Conservation (phyloP, 2,888 invertebrate species). For the Caenorhabditis drosophilae region DNA sequence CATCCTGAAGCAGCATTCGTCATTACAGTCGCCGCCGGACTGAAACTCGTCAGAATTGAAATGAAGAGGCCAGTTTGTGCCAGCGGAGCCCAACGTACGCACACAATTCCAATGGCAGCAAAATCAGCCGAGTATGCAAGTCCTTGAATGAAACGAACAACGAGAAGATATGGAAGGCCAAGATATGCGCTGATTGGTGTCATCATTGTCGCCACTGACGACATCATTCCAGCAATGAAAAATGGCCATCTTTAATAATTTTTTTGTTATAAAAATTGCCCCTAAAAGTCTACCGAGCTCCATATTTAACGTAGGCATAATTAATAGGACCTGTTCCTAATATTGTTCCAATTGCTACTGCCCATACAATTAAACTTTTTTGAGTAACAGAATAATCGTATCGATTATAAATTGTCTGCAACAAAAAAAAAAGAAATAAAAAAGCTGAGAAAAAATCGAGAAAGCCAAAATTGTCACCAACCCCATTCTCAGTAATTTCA, state of each 20-base stretch:
- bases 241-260: too few relatives aligned
- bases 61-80: constrained; percentile 61
- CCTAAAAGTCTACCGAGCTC: too few relatives aligned
- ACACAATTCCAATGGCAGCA: constrained; percentile 54
- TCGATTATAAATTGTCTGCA: constrained; percentile 45
- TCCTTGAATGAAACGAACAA: constrained; percentile 49
- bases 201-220: constrained; percentile 40
- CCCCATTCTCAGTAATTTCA: constrained; percentile 36
- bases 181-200: constrained; percentile 43
- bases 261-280: too few relatives aligned
- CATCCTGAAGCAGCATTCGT: constrained; percentile 61
- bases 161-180: constrained; percentile 35
- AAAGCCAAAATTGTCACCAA: constrained; percentile 27
- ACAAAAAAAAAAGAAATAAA: too few relatives aligned
- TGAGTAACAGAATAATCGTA: constrained; percentile 53
- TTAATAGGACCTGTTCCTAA: constrained; percentile 60
- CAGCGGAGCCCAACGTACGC: constrained; percentile 61
- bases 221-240: constrained; percentile 49
- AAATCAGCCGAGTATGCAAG: constrained; percentile 55
- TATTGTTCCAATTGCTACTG: constrained; percentile 58
- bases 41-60: constrained; percentile 60
- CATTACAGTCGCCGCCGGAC: constrained; percentile 54
- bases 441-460: too few relatives aligned
- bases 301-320: constrained; percentile 52
- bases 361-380: constrained; percentile 56